Percentiles rank a stretch among this genome's conserved stretches.
Conservation (phyloP, 2,888 invertebrate species). For the Lumbricus terrestris region DNA sequence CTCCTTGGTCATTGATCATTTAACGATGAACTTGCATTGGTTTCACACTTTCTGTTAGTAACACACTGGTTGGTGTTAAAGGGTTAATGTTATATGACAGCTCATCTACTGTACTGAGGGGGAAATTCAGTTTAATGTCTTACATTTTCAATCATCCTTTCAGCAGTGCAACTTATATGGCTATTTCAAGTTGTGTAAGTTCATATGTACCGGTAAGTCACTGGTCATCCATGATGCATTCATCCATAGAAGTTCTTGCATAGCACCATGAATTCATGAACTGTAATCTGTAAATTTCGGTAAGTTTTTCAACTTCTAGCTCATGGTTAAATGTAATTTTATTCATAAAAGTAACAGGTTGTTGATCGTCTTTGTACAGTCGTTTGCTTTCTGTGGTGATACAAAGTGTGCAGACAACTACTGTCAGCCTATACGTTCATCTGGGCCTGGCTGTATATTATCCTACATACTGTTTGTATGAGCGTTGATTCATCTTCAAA, state of each 20-base stretch:
- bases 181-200: too few species aligned
- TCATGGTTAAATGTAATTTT: neutral
- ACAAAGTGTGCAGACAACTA: neutral
- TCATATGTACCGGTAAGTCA: too few species aligned
- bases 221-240: too few species aligned
- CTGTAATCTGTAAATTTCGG: too few species aligned
- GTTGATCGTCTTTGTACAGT: neutral
- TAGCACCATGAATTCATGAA: too few species aligned
- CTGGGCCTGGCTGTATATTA: neutral
- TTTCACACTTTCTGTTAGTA: too few species aligned
- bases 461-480: neutral
- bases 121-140: too few species aligned
- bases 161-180: too few species aligned
- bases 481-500: neutral
- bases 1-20: neutral
- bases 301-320: neutral
- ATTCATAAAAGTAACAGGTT: neutral
- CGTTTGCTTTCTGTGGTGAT: neutral
- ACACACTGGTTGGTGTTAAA: too few species aligned
- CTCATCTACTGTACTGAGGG: neutral
- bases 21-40: too few species aligned
- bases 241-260: too few species aligned
- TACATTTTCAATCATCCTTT: too few species aligned
- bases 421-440: neutral
- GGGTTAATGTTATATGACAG: neutral